Conservation (phyloP, 2,113 vertebrate genomes). For the Pica pica region DNA sequence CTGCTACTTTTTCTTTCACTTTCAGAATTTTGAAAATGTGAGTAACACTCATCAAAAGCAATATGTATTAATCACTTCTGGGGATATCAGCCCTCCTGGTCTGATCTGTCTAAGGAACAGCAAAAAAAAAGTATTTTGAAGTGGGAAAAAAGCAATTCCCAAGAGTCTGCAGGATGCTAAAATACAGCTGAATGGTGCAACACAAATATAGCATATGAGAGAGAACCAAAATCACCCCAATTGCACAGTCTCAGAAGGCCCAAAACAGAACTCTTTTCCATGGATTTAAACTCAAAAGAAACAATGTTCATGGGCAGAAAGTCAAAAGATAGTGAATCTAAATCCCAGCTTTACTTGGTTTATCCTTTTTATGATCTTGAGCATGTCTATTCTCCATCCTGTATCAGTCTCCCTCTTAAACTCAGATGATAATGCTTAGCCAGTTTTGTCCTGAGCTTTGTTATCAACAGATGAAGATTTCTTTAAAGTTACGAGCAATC, state of each 20-base stretch:
- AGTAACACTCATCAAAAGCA: neutral
- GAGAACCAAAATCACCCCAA: neutral
- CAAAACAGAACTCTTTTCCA: neutral
- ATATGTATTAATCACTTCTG: neutral
- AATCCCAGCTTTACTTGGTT: conserved; percentile 7
- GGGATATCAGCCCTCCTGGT: neutral
- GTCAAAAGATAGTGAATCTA: neutral
- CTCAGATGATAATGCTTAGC: neutral
- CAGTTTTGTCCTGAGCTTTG: neutral
- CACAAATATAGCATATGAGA: neutral
- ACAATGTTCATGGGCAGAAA: neutral
- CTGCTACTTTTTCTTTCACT: conserved; percentile 25
- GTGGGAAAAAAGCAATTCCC: neutral
- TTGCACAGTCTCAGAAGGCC: neutral
- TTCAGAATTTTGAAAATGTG: neutral
- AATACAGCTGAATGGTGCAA: neutral
- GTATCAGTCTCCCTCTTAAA: neutral
- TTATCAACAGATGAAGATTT: neutral
- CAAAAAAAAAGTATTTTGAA: neutral
- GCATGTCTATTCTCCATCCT: neutral
- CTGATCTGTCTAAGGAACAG: neutral
- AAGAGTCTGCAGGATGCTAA: neutral
- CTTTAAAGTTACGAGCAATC: neutral
- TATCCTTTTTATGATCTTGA: neutral
- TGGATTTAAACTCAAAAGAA: neutral